A percentile compares a stretch with the other conserved stretches of the same genome.
Conservation (phyloP, 2,113 vertebrate genomes). For the Ibidorhyncha struthersii region DNA sequence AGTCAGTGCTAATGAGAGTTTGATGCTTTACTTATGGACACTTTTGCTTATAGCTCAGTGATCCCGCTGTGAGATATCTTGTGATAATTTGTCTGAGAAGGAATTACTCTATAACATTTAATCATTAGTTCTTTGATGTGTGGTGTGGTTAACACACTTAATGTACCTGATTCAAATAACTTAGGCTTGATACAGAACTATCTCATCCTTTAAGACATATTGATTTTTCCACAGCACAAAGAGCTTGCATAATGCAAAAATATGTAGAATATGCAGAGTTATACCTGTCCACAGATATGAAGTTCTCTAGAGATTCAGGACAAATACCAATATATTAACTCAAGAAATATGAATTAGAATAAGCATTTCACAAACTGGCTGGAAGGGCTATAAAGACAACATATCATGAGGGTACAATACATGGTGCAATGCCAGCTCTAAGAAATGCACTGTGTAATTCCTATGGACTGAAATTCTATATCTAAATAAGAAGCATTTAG, state of each 20-base stretch:
- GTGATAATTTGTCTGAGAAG: constrained; percentile 53
- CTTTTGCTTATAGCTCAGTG: constrained; percentile 35
- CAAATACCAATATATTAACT: background rate
- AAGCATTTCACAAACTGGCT: background rate
- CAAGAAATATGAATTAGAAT: background rate
- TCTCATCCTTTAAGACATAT: background rate
- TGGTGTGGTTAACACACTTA: constrained; percentile 44
- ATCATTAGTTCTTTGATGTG: constrained; percentile 71
- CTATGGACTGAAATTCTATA: background rate
- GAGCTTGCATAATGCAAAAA: background rate
- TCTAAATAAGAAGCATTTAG: background rate
- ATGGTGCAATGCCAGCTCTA: background rate
- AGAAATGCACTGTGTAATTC: background rate
- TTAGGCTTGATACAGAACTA: background rate
- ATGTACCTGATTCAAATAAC: constrained; percentile 53
- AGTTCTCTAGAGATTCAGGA: background rate
- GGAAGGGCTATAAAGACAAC: background rate
- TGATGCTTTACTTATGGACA: constrained; percentile 19
- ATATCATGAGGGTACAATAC: background rate
- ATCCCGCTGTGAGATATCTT: background rate
- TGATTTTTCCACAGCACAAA: constrained; percentile 10
- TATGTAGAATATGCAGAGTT: background rate
- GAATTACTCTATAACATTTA: constrained; percentile 36
- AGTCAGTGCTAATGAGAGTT: constrained; percentile 21
- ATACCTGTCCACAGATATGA: background rate